Base-by-base conservation (phyloP, 2,888 invertebrate species). In the Agrypnus murinus region DNA sequence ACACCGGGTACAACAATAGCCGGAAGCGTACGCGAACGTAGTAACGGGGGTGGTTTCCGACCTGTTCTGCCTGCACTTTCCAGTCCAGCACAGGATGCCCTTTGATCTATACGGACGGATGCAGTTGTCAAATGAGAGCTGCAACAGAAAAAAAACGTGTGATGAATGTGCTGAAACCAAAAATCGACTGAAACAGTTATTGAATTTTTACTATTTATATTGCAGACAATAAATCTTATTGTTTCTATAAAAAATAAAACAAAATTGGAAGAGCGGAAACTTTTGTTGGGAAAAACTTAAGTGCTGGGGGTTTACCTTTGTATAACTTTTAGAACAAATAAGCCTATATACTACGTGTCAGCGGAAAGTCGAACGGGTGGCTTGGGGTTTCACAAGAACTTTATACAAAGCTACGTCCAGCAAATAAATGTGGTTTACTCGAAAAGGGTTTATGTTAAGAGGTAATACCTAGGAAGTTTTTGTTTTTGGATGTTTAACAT, bases 1-100 rank as follows among this genome's bases (percentile, higher is more conserved):
- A 95, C 90, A 60, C 95, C 95, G 0, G 95, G 95, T 45, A 93
- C 93, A 50, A 96, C 92, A 82, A 96, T 96, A 74, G 95, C 95
- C 45, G 96, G 96, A 69, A 96, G 86, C 5, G 96, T 96, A 80
- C 95, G 90, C 45, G 95, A 95, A 78, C 95, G 90, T 76, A 95
- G 87, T 73, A 96, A 86, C 0, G 95, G 95, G 38, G 88, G 87
- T n/a, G 87, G 87, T 73, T 86, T 87, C 43, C 88, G 85, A 40
- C 79, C 88, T 76, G 83, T 88, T 67, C 84, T 78, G 43, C 83
- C 87, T 67, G 89, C 84, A 75, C 87, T 84, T 79, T 89, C 87
- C 77, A 87, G 79, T 65, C 88, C 88, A 75, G 88, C 88, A 84
- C 90, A 88, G 82, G 90, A 85, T 6, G 85, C 82, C 59, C 85